These are phyloP conservation scores for Drosophila prostipennis DNA, from an alignment of 2,888 invertebrate genomes.

Conservation along the genomic window DNA sequence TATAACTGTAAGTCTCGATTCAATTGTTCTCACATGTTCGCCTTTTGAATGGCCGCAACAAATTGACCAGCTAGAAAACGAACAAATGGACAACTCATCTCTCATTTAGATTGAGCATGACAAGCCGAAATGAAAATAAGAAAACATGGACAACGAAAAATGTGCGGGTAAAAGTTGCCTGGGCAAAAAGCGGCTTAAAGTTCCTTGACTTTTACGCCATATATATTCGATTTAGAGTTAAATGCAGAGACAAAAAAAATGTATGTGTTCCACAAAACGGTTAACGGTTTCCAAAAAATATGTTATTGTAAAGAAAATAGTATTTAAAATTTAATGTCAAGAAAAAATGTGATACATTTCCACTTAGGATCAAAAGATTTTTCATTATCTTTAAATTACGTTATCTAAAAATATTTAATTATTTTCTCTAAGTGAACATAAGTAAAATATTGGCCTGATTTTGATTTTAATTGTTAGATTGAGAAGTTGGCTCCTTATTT, in stretches of 20 bases:
- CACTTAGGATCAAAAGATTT: too few relatives aligned
- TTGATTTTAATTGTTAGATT: background rate
- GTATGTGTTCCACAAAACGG: too few relatives aligned
- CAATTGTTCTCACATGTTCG: conserved; percentile 53
- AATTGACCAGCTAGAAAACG: conserved; percentile 56
- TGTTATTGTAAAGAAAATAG: too few relatives aligned
- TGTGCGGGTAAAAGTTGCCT: conserved; percentile 59
- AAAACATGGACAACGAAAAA: conserved; percentile 23
- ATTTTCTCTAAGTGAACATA: background rate
- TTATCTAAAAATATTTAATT: too few relatives aligned
- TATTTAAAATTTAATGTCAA: too few relatives aligned
- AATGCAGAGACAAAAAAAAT: background rate
- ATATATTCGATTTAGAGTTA: background rate
- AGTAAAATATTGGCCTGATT: background rate
- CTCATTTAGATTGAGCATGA: conserved; percentile 61
- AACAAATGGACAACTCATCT: conserved; percentile 60
- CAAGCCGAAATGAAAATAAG: conserved; percentile 47
- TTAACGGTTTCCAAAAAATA: too few relatives aligned
- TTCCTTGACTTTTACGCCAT: conserved; percentile 61
- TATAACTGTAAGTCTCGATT: conserved; percentile 57
- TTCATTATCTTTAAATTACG: too few relatives aligned
- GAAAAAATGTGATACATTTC: too few relatives aligned
- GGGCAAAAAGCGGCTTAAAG: conserved; percentile 63
- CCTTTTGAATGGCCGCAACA: conserved; percentile 59
- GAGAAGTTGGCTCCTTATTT: conserved; percentile 3